Percentiles rank a stretch among this genome's conserved stretches.
phyloP scores from a whole-genome alignment of 1,140 invertebrate genomes.

The Bombus turneri region DNA sequence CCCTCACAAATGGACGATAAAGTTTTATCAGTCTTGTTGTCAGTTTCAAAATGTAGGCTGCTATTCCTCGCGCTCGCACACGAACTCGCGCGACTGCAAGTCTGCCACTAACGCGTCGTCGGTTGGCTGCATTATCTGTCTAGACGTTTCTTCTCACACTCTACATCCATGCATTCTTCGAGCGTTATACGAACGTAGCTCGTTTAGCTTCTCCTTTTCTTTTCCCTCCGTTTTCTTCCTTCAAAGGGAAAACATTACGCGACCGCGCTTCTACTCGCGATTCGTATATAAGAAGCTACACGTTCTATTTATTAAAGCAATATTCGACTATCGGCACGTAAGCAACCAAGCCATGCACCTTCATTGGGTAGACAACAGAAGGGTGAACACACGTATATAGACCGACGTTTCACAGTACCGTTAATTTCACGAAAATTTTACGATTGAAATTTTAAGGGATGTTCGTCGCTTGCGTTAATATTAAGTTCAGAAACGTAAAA shows the following conservation, averaged over 20 bases:
- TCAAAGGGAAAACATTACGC: not conserved
- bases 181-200: not conserved
- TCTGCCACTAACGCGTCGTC: conserved; percentile 49
- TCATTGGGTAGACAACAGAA: not conserved
- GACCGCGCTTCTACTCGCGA: not conserved
- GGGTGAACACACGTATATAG: too few species aligned
- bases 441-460: conserved; percentile 15
- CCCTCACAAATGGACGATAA: conserved; percentile 70
- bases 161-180: not conserved
- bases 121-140: conserved; percentile 47
- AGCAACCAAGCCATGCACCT: too few species aligned
- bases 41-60: conserved; percentile 65
- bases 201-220: not conserved
- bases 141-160: conserved; percentile 47
- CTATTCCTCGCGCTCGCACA: conserved; percentile 6
- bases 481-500: conserved; percentile 35
- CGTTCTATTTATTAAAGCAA: not conserved
- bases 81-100: not conserved
- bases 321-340: not conserved
- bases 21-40: conserved; percentile 71
- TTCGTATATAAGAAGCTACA: too few species aligned
- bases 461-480: conserved; percentile 18
- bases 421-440: conserved; percentile 23
- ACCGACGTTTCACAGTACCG: not conserved
- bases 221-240: not conserved